Evolutionary conservation across 2,113 vertebrate species (phyloP).

Genomic region (Lophura nycthemera): DNA sequence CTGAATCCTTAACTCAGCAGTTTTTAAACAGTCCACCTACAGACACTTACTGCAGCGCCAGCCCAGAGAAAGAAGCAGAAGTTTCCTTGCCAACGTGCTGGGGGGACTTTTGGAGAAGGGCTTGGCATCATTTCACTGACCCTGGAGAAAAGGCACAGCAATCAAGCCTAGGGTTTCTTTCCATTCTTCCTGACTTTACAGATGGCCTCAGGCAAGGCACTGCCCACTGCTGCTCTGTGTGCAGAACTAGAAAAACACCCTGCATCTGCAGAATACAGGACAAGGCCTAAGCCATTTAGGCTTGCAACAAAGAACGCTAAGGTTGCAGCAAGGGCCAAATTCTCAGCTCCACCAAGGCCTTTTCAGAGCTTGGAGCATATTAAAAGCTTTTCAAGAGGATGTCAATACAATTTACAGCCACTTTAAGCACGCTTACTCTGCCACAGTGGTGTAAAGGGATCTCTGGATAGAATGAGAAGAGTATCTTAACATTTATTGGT

Average conservation of each 20-base stretch:
- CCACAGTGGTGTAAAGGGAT: accelerated
- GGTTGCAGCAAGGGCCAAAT: accelerated
- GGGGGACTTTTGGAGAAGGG: not conserved
- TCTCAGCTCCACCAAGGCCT: not conserved
- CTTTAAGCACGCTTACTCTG: accelerated
- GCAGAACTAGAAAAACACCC: accelerated
- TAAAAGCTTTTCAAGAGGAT: not conserved
- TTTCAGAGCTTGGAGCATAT: accelerated
- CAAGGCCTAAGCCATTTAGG: accelerated
- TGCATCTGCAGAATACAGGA: accelerated
- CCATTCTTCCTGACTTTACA: not conserved
- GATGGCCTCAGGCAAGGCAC: not conserved
- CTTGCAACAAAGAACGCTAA: accelerated
- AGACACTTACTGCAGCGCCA: not conserved
- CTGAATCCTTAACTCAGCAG: not conserved
- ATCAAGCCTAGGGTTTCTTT: not conserved
- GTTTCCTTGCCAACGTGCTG: not conserved
- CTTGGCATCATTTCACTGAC: not conserved
- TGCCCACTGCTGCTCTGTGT: accelerated
- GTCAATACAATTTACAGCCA: accelerated
- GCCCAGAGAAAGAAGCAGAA: not conserved
- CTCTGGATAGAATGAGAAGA: not conserved
- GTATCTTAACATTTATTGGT: not conserved
- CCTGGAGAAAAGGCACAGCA: not conserved
- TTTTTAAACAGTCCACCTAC: not conserved